Conservation (phyloP, 2,113 vertebrate genomes). For the Eolophus roseicapilla region DNA sequence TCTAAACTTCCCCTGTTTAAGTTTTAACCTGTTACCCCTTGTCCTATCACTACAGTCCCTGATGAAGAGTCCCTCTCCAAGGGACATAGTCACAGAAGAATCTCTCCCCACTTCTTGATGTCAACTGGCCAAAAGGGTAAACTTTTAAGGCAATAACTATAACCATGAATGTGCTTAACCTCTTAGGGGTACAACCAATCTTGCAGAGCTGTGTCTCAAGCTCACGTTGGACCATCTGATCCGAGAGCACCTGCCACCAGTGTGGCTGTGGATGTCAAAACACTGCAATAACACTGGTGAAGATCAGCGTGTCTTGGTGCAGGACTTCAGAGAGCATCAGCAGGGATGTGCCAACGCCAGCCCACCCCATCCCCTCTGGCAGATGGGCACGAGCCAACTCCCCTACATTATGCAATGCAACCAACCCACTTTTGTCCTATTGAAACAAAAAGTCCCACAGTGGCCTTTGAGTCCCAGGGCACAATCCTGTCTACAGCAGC, state of each 20-base stretch:
- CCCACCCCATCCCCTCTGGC: background rate
- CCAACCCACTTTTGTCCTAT: accelerated
- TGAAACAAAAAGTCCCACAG: background rate
- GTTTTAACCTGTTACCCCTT: background rate
- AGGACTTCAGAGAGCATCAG: background rate
- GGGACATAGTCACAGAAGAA: background rate
- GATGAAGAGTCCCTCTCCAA: background rate
- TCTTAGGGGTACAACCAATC: background rate
- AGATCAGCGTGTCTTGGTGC: accelerated
- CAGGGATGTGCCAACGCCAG: background rate
- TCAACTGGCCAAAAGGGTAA: background rate
- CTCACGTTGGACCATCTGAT: background rate
- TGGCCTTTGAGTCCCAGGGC: background rate
- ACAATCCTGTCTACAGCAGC: accelerated
- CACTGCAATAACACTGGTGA: too few species aligned
- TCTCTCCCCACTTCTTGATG: background rate
- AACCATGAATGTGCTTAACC: background rate
- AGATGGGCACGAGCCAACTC: background rate
- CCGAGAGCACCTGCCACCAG: accelerated
- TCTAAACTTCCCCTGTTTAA: background rate
- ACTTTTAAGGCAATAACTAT: background rate
- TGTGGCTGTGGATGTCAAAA: background rate
- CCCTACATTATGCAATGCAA: background rate
- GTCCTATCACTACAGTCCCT: background rate
- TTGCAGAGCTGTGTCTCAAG: background rate